A percentile compares a stretch with the other conserved stretches of the same genome.
phyloP scores from a whole-genome alignment of 2,113 vertebrate genomes.

The Passer montanus region DNA sequence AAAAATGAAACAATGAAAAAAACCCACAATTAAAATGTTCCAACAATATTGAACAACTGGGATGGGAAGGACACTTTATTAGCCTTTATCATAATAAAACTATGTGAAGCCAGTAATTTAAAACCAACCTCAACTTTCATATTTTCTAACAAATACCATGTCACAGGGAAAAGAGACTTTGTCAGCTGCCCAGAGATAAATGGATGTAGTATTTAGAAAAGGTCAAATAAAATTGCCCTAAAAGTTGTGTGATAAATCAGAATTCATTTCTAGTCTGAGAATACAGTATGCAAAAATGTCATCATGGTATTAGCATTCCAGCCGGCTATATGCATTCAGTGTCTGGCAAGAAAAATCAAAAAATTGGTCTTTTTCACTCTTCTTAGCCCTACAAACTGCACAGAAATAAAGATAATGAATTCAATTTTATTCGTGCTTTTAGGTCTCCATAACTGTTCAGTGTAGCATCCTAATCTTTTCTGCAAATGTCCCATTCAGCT shows the following conservation, averaged over 20 bases:
- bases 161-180: neutral
- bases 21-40: neutral
- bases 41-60: neutral
- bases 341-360: neutral
- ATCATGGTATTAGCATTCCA: slow-evolving; percentile 2
- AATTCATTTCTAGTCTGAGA: slow-evolving; percentile 5
- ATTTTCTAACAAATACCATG: slow-evolving; percentile 21
- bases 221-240: slow-evolving; percentile 47
- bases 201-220: slow-evolving; percentile 35
- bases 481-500: neutral
- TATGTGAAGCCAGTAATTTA: neutral
- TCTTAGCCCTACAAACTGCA: neutral
- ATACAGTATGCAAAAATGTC: slow-evolving; percentile 35
- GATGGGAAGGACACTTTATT: neutral
- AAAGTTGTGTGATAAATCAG: slow-evolving; percentile 29
- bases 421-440: neutral
- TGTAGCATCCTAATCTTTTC: neutral
- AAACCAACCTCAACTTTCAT: neutral
- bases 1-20: neutral
- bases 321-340: neutral
- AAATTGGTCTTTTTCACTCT: neutral
- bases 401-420: neutral
- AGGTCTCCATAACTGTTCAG: neutral
- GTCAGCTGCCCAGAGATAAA: slow-evolving; percentile 17
- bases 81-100: neutral